A percentile compares a stretch with the other conserved stretches of the same genome.
These are phyloP conservation scores for Actinia equina DNA, from an alignment of 64 coral and sea anemone species.

Conservation along the genomic window DNA sequence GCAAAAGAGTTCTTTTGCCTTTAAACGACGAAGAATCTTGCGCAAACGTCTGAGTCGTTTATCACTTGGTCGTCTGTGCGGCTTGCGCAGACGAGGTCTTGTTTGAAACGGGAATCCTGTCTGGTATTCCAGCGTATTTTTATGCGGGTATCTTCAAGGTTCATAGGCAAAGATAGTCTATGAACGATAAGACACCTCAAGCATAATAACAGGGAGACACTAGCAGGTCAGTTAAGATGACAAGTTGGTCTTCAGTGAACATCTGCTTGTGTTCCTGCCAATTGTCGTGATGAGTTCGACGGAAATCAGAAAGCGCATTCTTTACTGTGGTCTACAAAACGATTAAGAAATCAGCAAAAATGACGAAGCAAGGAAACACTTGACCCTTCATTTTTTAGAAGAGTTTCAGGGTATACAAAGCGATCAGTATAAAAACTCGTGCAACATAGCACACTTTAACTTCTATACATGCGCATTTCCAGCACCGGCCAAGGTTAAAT, in stretches of 20 bases:
- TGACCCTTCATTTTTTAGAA: neutral
- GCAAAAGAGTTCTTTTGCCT: neutral
- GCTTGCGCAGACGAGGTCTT: neutral
- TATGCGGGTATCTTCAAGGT: neutral
- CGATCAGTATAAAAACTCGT: too few relatives aligned
- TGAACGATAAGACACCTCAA: neutral
- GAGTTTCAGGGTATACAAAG: neutral
- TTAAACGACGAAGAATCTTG: neutral
- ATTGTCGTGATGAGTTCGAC: slow-evolving; percentile 97
- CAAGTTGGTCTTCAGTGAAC: slow-evolving; percentile 94
- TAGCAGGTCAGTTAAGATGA: slow-evolving; percentile 87
- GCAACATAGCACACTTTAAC: too few relatives aligned
- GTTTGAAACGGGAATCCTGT: neutral
- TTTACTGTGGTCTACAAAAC: slow-evolving; percentile 82
- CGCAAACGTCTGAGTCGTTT: neutral
- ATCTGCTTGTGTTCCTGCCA: slow-evolving; percentile 98
- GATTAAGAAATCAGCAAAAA: neutral
- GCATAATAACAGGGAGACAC: slow-evolving; percentile 97
- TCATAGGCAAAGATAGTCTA: neutral
- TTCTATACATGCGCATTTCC: neutral
- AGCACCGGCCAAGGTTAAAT: neutral
- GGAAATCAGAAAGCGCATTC: slow-evolving; percentile 95
- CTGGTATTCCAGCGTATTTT: neutral
- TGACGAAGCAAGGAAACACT: neutral
- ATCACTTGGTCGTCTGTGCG: neutral